These are phyloP conservation scores for Drosophila repletoides DNA, from an alignment of 1,140 invertebrate species.

Conservation along the genomic window DNA sequence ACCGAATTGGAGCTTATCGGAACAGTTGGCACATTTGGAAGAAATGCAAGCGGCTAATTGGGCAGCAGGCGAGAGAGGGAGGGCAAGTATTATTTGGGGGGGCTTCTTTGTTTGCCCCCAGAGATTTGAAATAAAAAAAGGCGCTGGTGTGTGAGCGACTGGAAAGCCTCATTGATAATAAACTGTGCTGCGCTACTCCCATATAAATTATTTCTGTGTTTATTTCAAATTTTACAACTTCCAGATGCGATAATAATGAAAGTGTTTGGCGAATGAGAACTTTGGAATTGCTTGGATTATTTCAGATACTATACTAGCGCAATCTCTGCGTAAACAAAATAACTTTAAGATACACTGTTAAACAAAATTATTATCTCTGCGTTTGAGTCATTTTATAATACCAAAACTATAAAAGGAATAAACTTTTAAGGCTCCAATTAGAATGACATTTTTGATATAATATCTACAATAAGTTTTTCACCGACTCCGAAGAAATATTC, in stretches of 20 bases:
- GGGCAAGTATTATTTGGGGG: background rate
- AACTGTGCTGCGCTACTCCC: background rate
- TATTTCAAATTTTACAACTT: background rate
- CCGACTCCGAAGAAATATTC: no score
- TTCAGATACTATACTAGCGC: background rate
- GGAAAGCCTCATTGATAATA: background rate
- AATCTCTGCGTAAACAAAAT: no score
- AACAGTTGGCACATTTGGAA: constrained; percentile 42
- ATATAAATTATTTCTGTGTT: background rate
- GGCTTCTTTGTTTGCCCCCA: constrained; percentile 4
- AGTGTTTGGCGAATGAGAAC: background rate
- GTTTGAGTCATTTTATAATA: no score
- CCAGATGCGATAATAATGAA: background rate
- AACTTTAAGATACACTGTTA: no score
- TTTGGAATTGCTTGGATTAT: background rate
- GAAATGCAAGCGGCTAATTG: constrained; percentile 17
- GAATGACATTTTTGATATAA: no score
- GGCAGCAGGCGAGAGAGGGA: background rate
- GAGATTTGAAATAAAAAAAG: background rate
- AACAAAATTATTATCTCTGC: no score
- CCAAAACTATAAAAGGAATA: no score
- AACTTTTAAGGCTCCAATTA: no score
- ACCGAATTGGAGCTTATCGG: constrained; percentile 36
- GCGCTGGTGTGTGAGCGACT: constrained; percentile 10
- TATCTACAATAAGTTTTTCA: no score